phyloP scores from a whole-genome alignment of 1,140 invertebrate genomes.

The Pteromalus puparum region DNA sequence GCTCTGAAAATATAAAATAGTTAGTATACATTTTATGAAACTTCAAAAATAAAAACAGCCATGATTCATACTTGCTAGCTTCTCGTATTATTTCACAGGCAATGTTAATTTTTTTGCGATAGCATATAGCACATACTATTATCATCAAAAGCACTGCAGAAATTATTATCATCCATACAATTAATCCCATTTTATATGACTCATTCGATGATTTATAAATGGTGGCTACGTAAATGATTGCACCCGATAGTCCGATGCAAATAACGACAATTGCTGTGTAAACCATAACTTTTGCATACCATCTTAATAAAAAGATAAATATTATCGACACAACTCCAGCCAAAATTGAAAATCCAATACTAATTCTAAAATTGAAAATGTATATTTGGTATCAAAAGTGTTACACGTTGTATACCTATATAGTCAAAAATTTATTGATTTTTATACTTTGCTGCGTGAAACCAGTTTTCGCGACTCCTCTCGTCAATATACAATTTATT shows the following conservation, averaged over 20 bases:
- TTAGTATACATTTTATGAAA: not conserved
- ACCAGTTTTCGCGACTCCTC: not conserved
- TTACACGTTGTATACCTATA: not conserved
- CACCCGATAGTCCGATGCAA: not conserved
- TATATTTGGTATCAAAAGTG: not conserved
- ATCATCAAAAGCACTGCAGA: not conserved
- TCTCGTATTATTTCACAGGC: constrained; percentile 26
- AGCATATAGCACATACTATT: not conserved
- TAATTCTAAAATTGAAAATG: not conserved
- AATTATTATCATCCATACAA: too few species aligned
- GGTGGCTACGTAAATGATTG: not conserved
- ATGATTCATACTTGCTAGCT: constrained; percentile 13
- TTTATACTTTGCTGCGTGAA: not conserved
- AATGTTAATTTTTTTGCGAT: constrained; percentile 3
- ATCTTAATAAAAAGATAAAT: constrained; percentile 11
- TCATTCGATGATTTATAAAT: too few species aligned
- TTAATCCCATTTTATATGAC: too few species aligned
- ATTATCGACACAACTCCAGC: not conserved
- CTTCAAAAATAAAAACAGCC: not conserved
- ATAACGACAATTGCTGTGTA: not conserved
- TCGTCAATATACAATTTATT: too few species aligned
- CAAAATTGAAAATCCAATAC: not conserved
- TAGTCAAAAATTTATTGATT: not conserved
- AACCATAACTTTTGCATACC: constrained; percentile 2
- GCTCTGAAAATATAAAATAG: constrained; percentile 9